Evolutionary conservation across 2,113 vertebrate genomes (phyloP).

Genomic region (Nycticryphes semicollaris): DNA sequence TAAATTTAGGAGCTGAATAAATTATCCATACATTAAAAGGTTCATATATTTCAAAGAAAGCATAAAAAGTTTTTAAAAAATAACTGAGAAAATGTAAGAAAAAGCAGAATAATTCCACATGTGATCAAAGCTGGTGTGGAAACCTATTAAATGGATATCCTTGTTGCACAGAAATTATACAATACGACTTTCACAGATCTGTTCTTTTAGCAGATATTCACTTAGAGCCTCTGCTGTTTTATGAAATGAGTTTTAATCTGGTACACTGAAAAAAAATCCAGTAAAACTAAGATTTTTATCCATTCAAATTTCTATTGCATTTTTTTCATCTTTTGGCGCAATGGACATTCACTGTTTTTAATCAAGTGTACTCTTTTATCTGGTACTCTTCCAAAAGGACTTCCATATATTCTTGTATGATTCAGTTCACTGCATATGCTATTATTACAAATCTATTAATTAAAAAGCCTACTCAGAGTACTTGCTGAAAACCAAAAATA

Average conservation of each 20-base stretch:
- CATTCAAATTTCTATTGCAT: constrained; percentile 30
- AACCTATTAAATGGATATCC: constrained; percentile 63
- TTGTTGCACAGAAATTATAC: constrained; percentile 57
- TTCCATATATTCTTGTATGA: neutral
- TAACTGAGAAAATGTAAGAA: constrained; percentile 67
- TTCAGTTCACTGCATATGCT: neutral
- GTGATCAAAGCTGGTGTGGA: constrained; percentile 64
- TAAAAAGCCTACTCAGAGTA: neutral
- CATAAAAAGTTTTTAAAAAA: constrained; percentile 68
- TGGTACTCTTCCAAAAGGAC: neutral
- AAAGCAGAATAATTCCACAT: constrained; percentile 73
- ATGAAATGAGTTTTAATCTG: constrained; percentile 59
- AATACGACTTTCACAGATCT: constrained; percentile 10
- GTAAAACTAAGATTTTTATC: constrained; percentile 18
- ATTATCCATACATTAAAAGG: constrained; percentile 77
- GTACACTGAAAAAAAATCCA: constrained; percentile 8
- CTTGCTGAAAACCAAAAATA: neutral
- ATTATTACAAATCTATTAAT: neutral
- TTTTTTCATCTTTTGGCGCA: neutral
- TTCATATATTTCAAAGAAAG: constrained; percentile 74
- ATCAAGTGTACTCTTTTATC: neutral
- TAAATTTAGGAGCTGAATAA: constrained; percentile 78
- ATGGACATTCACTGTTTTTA: neutral
- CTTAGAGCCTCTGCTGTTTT: constrained; percentile 34
- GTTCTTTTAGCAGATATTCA: constrained; percentile 49